A percentile compares a stretch with the other conserved stretches of the same genome.
Evolutionary conservation across 2,888 invertebrate genomes (phyloP).

Genomic region (Amitus sp.): DNA sequence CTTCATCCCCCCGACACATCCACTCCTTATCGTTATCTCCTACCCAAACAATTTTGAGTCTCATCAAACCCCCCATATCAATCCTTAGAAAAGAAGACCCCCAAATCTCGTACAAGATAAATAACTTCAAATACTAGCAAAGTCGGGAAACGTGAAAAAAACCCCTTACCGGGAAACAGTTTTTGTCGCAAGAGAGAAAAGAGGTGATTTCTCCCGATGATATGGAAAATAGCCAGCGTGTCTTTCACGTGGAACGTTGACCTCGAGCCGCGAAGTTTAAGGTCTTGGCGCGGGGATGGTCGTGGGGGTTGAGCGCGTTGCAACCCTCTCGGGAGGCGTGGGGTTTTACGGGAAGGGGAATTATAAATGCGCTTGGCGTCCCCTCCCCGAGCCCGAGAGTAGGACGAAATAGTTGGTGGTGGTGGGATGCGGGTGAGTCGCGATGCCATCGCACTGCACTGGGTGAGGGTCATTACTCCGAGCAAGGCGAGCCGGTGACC

Average conservation of each 20-base stretch:
- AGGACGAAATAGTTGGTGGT: constrained; percentile 21
- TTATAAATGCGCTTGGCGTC: constrained; percentile 26
- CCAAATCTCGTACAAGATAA: no score
- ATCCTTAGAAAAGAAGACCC: no score
- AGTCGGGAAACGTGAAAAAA: no score
- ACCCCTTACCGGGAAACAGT: no score
- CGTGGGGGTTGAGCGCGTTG: constrained; percentile 22
- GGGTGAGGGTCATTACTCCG: constrained; percentile 67
- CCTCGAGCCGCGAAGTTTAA: constrained; percentile 43
- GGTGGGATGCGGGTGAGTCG: constrained; percentile 33
- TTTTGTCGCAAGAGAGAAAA: no score
- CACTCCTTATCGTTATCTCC: no score
- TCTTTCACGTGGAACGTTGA: constrained; percentile 43
- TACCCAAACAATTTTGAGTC: no score
- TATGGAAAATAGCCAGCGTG: constrained; percentile 14
- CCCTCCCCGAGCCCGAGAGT: constrained; percentile 14
- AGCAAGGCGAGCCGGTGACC: constrained; percentile 65
- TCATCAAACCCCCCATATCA: no score
- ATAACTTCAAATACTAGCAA: no score
- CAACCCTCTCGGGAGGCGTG: constrained; percentile 18
- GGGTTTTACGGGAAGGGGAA: constrained; percentile 58
- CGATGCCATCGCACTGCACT: constrained; percentile 66
- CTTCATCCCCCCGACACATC: no score
- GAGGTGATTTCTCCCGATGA: no score
- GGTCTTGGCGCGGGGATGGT: constrained; percentile 62